Percentiles rank a stretch among this genome's conserved stretches.
Evolutionary conservation across 1,140 invertebrate genomes (phyloP).

Genomic region (Scaptomyza pallida): DNA sequence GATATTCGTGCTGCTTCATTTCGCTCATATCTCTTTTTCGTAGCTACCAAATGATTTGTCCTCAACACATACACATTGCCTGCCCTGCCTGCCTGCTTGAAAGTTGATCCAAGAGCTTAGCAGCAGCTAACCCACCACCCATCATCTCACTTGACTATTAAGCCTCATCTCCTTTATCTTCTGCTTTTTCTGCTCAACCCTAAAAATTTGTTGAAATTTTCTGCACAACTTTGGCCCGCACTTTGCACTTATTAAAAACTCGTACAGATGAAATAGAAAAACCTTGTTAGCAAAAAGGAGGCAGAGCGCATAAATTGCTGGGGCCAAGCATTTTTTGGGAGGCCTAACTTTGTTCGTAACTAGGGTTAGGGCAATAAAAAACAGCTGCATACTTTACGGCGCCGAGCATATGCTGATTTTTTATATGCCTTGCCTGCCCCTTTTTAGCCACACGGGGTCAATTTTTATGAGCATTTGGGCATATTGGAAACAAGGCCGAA

Average conservation of each 20-base stretch:
- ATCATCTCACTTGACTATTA: slow-evolving; percentile 6
- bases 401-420: slow-evolving; percentile 76
- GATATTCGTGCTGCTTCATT: slow-evolving; percentile 40
- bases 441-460: slow-evolving; percentile 64
- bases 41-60: slow-evolving; percentile 51
- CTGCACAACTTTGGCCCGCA: slow-evolving; percentile 65
- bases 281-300: slow-evolving; percentile 11
- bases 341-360: slow-evolving; percentile 72
- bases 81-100: neutral
- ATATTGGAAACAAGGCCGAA: slow-evolving; percentile 79
- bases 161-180: slow-evolving; percentile 10
- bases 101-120: slow-evolving; percentile 51
- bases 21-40: slow-evolving; percentile 34
- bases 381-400: slow-evolving; percentile 78
- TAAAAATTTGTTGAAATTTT: slow-evolving; percentile 48
- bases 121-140: slow-evolving; percentile 19
- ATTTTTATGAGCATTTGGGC: slow-evolving; percentile 81
- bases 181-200: neutral
- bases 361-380: slow-evolving; percentile 71
- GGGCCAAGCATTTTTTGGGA: slow-evolving; percentile 35
- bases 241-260: slow-evolving; percentile 81
- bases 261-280: slow-evolving; percentile 65
- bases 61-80: slow-evolving; percentile 14
- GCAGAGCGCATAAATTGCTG: slow-evolving; percentile 61
- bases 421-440: slow-evolving; percentile 40